phyloP scores from a whole-genome alignment of 2,113 vertebrate genomes.

The rat (Rattus norvegicus) region GRCr8 NC_086027.1:89631001-89631500 shows the following conservation, averaged over 20 bases:
- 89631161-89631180: constrained; percentile 89
- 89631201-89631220: constrained; percentile 87
- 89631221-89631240: constrained; percentile 86
- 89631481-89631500: constrained; percentile 99
- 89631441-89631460: constrained; percentile 99
- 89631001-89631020: constrained; percentile 79
- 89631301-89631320: constrained; percentile 90
- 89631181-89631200: constrained; percentile 88
- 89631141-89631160: constrained; percentile 86
- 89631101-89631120: constrained; percentile 87
- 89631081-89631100: constrained; percentile 86
- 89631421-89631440: constrained; percentile 99
- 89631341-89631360: constrained; percentile 85
- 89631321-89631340: constrained; percentile 90
- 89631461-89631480: constrained; percentile 99
- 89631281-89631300: constrained; percentile 90
- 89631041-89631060: constrained; percentile 85
- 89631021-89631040: constrained; percentile 87
- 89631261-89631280: constrained; percentile 87
- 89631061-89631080: constrained; percentile 84
- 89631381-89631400: constrained; percentile 97
- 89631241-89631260: constrained; percentile 88
- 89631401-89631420: constrained; percentile 95
- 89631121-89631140: constrained; percentile 86
- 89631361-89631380: constrained; percentile 85